phyloP scores from a whole-genome alignment of 1,140 invertebrate species.

The Nephila pilipes region DNA sequence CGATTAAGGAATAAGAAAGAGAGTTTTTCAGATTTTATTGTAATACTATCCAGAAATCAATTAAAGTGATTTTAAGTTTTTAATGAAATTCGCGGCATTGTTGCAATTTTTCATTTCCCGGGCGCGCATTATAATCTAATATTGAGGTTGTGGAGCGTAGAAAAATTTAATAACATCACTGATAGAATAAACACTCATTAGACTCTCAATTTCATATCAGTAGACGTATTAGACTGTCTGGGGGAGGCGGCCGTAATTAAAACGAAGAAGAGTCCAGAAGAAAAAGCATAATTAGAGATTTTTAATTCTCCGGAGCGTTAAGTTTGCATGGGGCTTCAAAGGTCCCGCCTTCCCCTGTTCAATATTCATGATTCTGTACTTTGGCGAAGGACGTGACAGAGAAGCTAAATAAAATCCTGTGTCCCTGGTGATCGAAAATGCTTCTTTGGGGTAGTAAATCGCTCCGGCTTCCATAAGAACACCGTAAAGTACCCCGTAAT shows the following conservation, averaged over 20 bases:
- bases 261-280: constrained; percentile 26
- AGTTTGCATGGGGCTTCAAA: constrained; percentile 41
- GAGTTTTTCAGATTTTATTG: background rate
- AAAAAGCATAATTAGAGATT: constrained; percentile 71
- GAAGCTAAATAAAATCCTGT: constrained; percentile 57
- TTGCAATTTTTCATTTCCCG: constrained; percentile 55
- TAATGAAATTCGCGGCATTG: constrained; percentile 58
- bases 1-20: background rate
- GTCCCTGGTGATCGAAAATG: constrained; percentile 64
- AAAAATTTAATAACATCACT: constrained; percentile 59
- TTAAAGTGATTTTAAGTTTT: constrained; percentile 55
- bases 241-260: constrained; percentile 40
- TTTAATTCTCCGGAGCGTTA: constrained; percentile 37
- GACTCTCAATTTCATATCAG: constrained; percentile 53
- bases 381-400: constrained; percentile 50
- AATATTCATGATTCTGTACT: constrained; percentile 68
- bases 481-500: constrained; percentile 70
- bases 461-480: constrained; percentile 58
- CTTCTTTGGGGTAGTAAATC: constrained; percentile 66
- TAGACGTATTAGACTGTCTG: background rate
- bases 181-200: constrained; percentile 63
- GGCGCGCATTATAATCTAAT: constrained; percentile 55
- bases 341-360: constrained; percentile 52
- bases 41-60: background rate
- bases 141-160: constrained; percentile 25